phyloP scores from a whole-genome alignment of 2,113 vertebrate genomes.

The Cyphomyrus plagiostoma region DNA sequence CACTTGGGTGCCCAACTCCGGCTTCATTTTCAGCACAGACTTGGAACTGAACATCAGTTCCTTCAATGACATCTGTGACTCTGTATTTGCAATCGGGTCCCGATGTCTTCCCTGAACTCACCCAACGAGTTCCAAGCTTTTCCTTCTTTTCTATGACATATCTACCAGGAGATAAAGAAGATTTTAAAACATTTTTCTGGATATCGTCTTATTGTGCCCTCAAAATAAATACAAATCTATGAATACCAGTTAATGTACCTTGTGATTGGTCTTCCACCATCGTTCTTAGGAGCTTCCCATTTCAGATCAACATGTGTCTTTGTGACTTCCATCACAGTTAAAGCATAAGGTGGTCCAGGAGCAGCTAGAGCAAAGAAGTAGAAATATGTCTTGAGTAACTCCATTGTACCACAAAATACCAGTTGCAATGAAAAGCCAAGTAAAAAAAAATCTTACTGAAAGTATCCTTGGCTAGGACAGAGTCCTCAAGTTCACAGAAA shows the following conservation, averaged over 20 bases:
- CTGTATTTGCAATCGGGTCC: slow-evolving; percentile 81
- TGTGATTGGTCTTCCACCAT: slow-evolving; percentile 89
- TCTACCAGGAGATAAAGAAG: slow-evolving; percentile 47
- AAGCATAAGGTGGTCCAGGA: slow-evolving; percentile 89
- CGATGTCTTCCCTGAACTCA: slow-evolving; percentile 91
- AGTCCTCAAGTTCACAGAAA: slow-evolving; percentile 88
- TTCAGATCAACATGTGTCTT: slow-evolving; percentile 93
- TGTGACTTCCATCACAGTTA: slow-evolving; percentile 83
- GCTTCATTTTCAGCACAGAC: slow-evolving; percentile 97
- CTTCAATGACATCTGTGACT: slow-evolving; percentile 94
- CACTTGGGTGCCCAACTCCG: slow-evolving; percentile 89
- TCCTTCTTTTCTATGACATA: slow-evolving; percentile 99
- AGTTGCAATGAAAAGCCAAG: not conserved
- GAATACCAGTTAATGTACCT: slow-evolving; percentile 58
- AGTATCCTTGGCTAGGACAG: slow-evolving; percentile 92
- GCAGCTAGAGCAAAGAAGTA: slow-evolving; percentile 68
- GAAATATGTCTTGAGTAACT: not conserved
- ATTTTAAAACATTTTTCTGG: not conserved
- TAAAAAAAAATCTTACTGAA: slow-evolving; percentile 74
- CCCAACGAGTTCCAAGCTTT: slow-evolving; percentile 89
- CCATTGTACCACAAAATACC: not conserved
- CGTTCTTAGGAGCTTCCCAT: slow-evolving; percentile 93
- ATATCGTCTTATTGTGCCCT: not conserved
- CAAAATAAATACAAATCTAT: not conserved
- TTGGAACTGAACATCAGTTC: slow-evolving; percentile 94